Conservation (phyloP, 2,888 invertebrate species). For the Drosophila nigritarsus region DNA sequence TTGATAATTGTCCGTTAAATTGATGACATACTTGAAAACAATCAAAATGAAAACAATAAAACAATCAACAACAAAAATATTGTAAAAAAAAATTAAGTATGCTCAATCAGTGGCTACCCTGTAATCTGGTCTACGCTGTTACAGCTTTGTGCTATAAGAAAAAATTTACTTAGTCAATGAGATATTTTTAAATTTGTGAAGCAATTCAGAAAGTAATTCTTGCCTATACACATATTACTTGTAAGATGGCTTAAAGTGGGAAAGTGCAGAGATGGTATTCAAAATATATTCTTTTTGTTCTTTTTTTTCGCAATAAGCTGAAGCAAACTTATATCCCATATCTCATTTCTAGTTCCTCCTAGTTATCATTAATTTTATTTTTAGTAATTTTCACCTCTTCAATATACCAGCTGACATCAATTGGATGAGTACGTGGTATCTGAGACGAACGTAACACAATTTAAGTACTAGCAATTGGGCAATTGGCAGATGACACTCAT, state of each 20-base stretch:
- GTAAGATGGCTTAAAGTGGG: neutral
- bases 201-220: neutral
- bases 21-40: slow-evolving; percentile 38
- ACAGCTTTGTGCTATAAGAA: neutral
- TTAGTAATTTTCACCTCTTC: neutral
- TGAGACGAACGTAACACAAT: slow-evolving; percentile 41
- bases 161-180: neutral
- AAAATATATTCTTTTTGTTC: neutral
- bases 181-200: too few species aligned
- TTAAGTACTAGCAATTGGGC: slow-evolving; percentile 37
- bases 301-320: neutral
- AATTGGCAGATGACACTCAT: slow-evolving; percentile 44
- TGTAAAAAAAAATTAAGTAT: too few species aligned
- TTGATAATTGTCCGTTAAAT: slow-evolving; percentile 21
- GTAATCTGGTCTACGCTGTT: neutral
- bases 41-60: slow-evolving; percentile 4
- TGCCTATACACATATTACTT: neutral
- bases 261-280: neutral
- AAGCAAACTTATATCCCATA: neutral
- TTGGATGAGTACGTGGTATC: slow-evolving; percentile 3
- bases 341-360: neutral
- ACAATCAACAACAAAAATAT: neutral
- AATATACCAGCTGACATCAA: neutral
- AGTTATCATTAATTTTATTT: neutral
- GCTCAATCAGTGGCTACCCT: slow-evolving; percentile 6